These are phyloP conservation scores for Dendrolimus punctatus DNA, from an alignment of 1,140 invertebrate genomes.

Conservation along the genomic window DNA sequence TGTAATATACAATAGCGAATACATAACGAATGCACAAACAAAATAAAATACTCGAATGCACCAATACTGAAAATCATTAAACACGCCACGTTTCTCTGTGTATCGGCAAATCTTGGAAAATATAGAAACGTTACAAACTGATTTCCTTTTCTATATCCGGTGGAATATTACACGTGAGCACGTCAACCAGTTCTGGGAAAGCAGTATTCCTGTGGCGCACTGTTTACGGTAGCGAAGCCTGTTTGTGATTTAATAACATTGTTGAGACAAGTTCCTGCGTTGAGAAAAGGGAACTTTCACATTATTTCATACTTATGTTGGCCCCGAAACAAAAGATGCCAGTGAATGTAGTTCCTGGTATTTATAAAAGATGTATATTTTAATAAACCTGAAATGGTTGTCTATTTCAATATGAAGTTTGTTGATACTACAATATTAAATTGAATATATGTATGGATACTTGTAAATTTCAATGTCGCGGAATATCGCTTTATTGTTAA, in stretches of 20 bases:
- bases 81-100: too few relatives aligned
- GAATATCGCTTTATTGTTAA: too few relatives aligned
- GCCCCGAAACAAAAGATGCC: slow-evolving; percentile 10
- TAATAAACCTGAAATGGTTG: too few relatives aligned
- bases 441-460: too few relatives aligned
- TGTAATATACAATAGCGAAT: too few relatives aligned
- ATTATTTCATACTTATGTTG: slow-evolving; percentile 13
- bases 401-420: too few relatives aligned
- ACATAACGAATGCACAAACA: too few relatives aligned
- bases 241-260: slow-evolving; percentile 14
- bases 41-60: too few relatives aligned
- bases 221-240: neutral
- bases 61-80: too few relatives aligned
- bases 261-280: slow-evolving; percentile 11
- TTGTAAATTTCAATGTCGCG: too few relatives aligned
- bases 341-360: slow-evolving; percentile 1
- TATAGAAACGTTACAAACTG: slow-evolving; percentile 3
- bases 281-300: slow-evolving; percentile 6
- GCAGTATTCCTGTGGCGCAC: neutral
- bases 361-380: too few relatives aligned
- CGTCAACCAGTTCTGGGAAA: neutral
- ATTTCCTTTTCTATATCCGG: slow-evolving; percentile 4
- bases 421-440: too few relatives aligned
- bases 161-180: neutral
- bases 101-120: neutral